These are phyloP conservation scores for Drosophila hydei DNA, from an alignment of 1,140 invertebrate species.

Conservation along the genomic window DNA sequence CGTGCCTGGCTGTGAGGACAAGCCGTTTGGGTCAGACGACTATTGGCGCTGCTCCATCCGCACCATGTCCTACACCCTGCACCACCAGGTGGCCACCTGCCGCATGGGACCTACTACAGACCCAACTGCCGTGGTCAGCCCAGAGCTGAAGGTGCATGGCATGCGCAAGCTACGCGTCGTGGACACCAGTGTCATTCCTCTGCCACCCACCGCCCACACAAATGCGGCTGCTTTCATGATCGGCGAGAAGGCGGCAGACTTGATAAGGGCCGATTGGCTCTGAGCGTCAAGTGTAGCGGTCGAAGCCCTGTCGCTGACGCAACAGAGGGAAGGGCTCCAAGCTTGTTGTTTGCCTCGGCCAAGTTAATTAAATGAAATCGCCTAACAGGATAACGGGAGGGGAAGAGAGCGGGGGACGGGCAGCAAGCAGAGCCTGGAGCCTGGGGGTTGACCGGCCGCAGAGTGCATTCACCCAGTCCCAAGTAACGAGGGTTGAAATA, in stretches of 20 bases:
- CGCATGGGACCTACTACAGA: constrained; percentile 91
- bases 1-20: constrained; percentile 86
- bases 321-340: constrained; percentile 9
- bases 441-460: constrained; percentile 67
- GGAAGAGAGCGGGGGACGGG: constrained; percentile 3
- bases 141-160: constrained; percentile 89
- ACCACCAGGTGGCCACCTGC: constrained; percentile 90
- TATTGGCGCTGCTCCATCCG: constrained; percentile 91
- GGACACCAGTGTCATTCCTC: constrained; percentile 91
- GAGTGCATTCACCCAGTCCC: constrained; percentile 85
- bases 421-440: neutral
- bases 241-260: constrained; percentile 93
- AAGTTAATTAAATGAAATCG: constrained; percentile 77
- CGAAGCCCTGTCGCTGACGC: neutral
- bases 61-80: constrained; percentile 87
- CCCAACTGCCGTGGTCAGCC: constrained; percentile 89
- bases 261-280: constrained; percentile 90
- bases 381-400: constrained; percentile 33
- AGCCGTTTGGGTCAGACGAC: constrained; percentile 86
- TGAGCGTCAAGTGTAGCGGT: constrained; percentile 83
- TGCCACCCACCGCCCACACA: constrained; percentile 89
- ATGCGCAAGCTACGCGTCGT: constrained; percentile 88
- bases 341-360: constrained; percentile 38
- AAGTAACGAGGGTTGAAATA: constrained; percentile 66
- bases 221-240: constrained; percentile 93